Percentiles rank a stretch among this genome's conserved stretches.
Evolutionary conservation across 2,888 invertebrate species (phyloP).

Genomic region (Drosophila pegasa): DNA sequence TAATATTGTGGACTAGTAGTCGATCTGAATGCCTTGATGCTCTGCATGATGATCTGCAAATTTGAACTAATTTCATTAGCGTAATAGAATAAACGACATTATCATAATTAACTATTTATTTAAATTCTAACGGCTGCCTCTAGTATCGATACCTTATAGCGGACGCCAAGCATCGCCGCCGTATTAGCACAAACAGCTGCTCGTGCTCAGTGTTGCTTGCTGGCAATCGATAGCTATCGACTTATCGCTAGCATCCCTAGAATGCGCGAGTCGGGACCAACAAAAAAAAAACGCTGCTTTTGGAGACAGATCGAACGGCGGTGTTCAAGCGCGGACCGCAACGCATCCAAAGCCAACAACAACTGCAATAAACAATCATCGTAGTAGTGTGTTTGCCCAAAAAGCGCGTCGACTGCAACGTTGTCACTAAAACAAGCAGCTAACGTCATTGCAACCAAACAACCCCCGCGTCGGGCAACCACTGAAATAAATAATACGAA

Average conservation of each 20-base stretch:
- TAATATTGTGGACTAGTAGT: constrained; percentile 9
- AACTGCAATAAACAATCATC: constrained; percentile 24
- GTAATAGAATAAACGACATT: too few relatives aligned
- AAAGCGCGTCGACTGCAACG: constrained; percentile 31
- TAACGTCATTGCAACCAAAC: constrained; percentile 26
- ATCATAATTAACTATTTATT: neutral
- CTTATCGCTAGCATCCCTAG: constrained; percentile 16
- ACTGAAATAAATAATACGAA: constrained; percentile 4
- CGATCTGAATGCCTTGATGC: neutral
- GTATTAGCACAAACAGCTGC: constrained; percentile 11
- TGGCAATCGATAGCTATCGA: constrained; percentile 22
- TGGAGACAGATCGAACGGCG: constrained; percentile 47
- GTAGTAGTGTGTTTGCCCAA: constrained; percentile 16
- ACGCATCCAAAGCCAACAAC: constrained; percentile 28
- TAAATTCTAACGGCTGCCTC: neutral
- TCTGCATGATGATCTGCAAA: neutral
- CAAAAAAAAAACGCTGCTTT: constrained; percentile 42
- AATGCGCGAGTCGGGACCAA: constrained; percentile 10
- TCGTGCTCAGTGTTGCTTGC: constrained; percentile 7
- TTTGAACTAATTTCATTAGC: neutral
- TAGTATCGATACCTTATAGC: neutral
- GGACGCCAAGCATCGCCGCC: neutral
- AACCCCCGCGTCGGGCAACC: constrained; percentile 27
- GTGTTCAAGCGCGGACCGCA: constrained; percentile 54
- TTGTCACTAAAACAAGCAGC: constrained; percentile 19